Base-by-base conservation (phyloP, 2,888 invertebrate species). In the Dolichomitus sp. region DNA sequence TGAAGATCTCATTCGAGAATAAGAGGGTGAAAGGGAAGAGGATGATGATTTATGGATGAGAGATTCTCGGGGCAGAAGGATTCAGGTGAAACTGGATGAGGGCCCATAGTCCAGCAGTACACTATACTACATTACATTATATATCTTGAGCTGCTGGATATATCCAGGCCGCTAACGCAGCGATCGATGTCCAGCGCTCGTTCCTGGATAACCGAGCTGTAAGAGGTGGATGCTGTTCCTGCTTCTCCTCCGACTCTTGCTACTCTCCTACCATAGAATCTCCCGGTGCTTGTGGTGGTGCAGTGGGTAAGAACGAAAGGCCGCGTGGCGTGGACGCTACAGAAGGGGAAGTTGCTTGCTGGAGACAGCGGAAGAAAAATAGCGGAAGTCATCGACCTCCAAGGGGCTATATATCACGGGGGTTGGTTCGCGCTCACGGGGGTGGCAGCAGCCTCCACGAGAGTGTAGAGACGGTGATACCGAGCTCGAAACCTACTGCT, bases 311-410 rank as follows among this genome's bases (percentile, higher is more conserved):
- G 90, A 88, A 90, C 88, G 88, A 87, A 89, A 89, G 30, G 30
- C 86, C 84, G 78, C 87, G 85, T 84, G 85, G 76, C 80, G 86
- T 87, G 89, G 87, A 89, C 87, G 89, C 87, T 89, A 87, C 48
- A 81, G 54, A 77, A 91, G 91, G 91, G 91, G 89, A 93, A 92
- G 92, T 93, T 92, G 93, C 92, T 93, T 94, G 94, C 93, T 94
- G 93, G 94, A 94, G 95, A 95, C 95, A 95, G 94, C 93, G 94
- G 94, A 95, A 95, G 95, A 95, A 95, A 95, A 95, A 95, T 95
- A 94, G 94, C 94, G 94, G 94, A 94, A 95, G 94, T 95, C 95
- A 94, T 95, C 95, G 95, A 95, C 95, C 95, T 95, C 95, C 94
- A 93, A 94, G 94, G 94, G 93, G 94, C 95, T 94, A 95, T 95